Conservation (phyloP, 2,113 vertebrate genomes). For the Naja naja region DNA sequence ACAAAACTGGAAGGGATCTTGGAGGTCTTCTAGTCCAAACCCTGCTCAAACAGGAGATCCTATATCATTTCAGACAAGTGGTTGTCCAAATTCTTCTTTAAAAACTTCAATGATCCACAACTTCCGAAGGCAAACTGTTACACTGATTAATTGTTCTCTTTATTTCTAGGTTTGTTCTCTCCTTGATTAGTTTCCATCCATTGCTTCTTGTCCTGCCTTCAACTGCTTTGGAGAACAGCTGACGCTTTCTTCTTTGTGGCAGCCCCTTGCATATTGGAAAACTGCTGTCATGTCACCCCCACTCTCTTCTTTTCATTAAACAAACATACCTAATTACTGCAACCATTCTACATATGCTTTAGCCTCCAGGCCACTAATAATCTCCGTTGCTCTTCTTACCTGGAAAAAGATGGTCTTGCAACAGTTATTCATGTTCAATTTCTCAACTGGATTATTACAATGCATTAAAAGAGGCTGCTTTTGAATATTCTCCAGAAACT, state of each 20-base stretch:
- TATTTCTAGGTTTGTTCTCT: not conserved
- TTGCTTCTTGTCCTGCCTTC: not conserved
- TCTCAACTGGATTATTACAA: not conserved
- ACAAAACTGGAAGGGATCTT: too few species aligned
- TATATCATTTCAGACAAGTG: not conserved
- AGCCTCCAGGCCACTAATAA: not conserved
- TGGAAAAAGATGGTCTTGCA: not conserved
- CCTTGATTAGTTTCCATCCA: not conserved
- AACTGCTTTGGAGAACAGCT: not conserved
- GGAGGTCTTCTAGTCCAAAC: not conserved
- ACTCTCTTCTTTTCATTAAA: not conserved
- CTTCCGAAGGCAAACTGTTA: not conserved
- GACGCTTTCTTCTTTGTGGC: not conserved
- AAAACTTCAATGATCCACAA: not conserved
- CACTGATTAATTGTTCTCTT: not conserved
- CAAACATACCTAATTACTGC: not conserved
- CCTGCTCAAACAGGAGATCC: not conserved
- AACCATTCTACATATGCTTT: not conserved
- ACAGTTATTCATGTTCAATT: not conserved
- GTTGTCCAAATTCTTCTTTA: not conserved
- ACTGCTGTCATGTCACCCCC: not conserved
- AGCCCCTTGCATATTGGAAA: not conserved
- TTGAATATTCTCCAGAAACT: not conserved
- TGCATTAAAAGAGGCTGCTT: not conserved
- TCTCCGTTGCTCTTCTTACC: not conserved